Evolutionary conservation across 2,797 vertebrate genomes (phyloP).

Genomic region (Poecilia velifera): DNA sequence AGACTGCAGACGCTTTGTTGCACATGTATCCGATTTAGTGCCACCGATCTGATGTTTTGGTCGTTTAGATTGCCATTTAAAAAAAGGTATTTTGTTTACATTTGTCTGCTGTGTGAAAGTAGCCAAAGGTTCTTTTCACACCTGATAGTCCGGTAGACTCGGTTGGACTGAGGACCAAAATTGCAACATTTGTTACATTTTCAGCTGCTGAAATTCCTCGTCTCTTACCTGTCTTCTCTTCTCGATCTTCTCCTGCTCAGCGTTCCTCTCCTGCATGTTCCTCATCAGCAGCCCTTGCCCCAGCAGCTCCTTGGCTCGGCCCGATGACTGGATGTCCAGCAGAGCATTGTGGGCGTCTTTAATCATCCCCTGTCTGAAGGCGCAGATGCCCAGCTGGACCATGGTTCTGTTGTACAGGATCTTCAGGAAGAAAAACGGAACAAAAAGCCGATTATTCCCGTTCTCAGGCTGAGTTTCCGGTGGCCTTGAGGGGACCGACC

Average conservation of each 20-base stretch:
- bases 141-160: too few species aligned
- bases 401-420: slow-evolving; percentile 95
- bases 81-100: too few species aligned
- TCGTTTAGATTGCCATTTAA: too few species aligned
- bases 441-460: fast-evolving
- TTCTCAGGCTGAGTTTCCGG: neutral
- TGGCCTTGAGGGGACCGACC: slow-evolving; percentile 62
- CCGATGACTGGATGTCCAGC: slow-evolving; percentile 92
- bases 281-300: slow-evolving; percentile 92
- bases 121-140: too few species aligned
- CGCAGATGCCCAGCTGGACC: slow-evolving; percentile 94
- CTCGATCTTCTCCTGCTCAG: slow-evolving; percentile 95
- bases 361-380: slow-evolving; percentile 92
- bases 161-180: too few species aligned
- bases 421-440: slow-evolving; percentile 57
- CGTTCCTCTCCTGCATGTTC: slow-evolving; percentile 94
- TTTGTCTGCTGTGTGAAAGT: too few species aligned
- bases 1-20: too few species aligned
- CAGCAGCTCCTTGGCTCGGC: slow-evolving; percentile 91
- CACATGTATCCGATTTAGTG: too few species aligned
- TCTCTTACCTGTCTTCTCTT: slow-evolving; percentile 86
- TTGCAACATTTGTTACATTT: too few species aligned
- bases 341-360: slow-evolving; percentile 93
- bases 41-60: too few species aligned
- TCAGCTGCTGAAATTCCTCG: neutral